phyloP scores from a whole-genome alignment of 2,888 invertebrate genomes.

The Agrochola lota region DNA sequence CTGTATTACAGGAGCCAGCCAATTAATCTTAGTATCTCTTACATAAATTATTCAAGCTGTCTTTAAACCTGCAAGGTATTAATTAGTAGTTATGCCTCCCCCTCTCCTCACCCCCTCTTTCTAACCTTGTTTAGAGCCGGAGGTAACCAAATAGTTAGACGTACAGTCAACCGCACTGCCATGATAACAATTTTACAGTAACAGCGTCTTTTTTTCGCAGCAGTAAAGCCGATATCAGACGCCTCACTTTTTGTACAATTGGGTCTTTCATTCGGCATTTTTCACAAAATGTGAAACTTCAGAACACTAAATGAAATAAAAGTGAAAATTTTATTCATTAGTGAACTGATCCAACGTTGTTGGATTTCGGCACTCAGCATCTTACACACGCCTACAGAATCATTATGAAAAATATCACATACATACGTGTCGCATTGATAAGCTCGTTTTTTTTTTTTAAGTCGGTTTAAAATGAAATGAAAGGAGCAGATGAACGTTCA shows the following conservation, averaged over 20 bases:
- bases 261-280: background rate
- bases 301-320: background rate
- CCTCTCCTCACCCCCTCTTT: background rate
- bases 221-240: background rate
- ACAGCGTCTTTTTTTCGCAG: background rate
- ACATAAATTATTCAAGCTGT: no score
- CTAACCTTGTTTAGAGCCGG: conserved; percentile 16
- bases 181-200: background rate
- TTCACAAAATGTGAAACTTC: background rate
- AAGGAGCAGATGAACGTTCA: background rate
- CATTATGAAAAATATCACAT: background rate
- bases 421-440: no score
- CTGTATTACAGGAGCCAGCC: no score
- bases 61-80: conserved; percentile 8
- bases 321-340: background rate
- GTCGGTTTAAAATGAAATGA: background rate
- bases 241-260: background rate
- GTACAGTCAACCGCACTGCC: background rate
- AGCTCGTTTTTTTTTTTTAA: no score
- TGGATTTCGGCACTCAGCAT: background rate
- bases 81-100: background rate
- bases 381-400: background rate
- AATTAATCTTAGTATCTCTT: no score
- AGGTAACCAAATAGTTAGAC: conserved; percentile 14
- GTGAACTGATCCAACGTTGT: background rate